These are phyloP conservation scores for Oceanodroma leucorhoa DNA, from an alignment of 2,797 vertebrate species.

Conservation along the genomic window DNA sequence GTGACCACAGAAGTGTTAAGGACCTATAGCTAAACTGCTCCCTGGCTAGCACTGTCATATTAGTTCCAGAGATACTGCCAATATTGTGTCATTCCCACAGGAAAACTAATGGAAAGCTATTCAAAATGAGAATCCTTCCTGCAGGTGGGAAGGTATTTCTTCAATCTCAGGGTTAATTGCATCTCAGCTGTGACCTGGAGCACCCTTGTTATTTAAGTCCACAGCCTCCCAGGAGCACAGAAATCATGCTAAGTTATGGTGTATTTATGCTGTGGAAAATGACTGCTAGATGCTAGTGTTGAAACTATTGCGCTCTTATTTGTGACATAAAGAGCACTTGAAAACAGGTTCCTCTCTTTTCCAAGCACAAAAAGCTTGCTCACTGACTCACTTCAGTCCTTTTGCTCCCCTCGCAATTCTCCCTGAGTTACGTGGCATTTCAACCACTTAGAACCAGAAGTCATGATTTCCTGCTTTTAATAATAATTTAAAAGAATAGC, in stretches of 20 bases:
- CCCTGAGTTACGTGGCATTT: neutral
- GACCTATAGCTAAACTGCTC: neutral
- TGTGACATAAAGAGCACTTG: neutral
- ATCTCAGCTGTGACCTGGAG: neutral
- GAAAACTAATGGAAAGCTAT: conserved; percentile 41
- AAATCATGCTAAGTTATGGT: conserved; percentile 42
- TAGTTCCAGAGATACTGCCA: conserved; percentile 12
- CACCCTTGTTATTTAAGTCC: conserved; percentile 41
- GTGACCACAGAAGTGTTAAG: neutral
- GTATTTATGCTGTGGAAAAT: conserved; percentile 1
- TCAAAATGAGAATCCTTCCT: conserved; percentile 52
- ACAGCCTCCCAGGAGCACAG: neutral
- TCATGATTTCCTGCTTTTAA: neutral
- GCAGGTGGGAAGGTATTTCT: conserved; percentile 22
- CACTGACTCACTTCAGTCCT: neutral
- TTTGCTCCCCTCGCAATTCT: neutral
- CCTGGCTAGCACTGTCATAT: neutral
- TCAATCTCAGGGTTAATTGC: conserved; percentile 35
- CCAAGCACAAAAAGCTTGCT: neutral
- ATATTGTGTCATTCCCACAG: neutral
- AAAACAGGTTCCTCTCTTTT: neutral
- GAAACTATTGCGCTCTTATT: neutral
- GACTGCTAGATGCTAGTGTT: neutral
- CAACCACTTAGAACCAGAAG: neutral
- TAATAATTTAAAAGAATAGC: neutral